These are phyloP conservation scores for Agrotis clavis DNA, from an alignment of 2,888 invertebrate genomes.

Conservation along the genomic window DNA sequence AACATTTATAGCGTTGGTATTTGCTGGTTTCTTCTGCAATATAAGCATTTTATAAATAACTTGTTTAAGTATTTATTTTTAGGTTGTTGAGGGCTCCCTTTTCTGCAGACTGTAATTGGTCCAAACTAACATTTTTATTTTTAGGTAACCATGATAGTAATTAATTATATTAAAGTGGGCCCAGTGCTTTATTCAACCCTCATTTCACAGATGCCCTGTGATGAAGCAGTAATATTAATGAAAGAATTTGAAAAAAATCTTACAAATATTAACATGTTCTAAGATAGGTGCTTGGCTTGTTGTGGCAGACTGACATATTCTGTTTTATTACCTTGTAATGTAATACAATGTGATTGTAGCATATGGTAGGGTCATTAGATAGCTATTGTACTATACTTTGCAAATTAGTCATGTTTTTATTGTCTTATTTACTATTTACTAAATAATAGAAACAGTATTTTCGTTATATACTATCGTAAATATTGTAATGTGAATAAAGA, in stretches of 20 bases:
- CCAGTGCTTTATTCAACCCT: too few relatives aligned
- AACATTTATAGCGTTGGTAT: constrained; percentile 91
- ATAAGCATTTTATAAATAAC: neutral
- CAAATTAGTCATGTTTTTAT: constrained; percentile 4
- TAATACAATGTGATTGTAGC: constrained; percentile 6
- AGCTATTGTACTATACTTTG: neutral
- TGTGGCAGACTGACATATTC: neutral
- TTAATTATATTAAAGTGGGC: too few relatives aligned
- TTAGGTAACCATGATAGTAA: too few relatives aligned
- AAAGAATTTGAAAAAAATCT: neutral
- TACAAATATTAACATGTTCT: neutral
- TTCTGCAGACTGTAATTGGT: too few relatives aligned
- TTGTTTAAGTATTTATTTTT: neutral
- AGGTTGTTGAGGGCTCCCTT: too few relatives aligned
- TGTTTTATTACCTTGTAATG: neutral
- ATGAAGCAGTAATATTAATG: too few relatives aligned
- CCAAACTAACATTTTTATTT: too few relatives aligned
- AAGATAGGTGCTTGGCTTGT: neutral
- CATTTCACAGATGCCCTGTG: too few relatives aligned
- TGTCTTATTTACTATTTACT: neutral
- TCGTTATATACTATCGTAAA: neutral
- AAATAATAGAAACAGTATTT: neutral
- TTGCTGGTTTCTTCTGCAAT: constrained; percentile 84
- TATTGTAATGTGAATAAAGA: neutral
- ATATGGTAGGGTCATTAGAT: neutral